Percentiles rank a stretch among this genome's conserved stretches.
Evolutionary conservation across 2,888 invertebrate genomes (phyloP).

Genomic region (Dicyrtomina minuta): DNA sequence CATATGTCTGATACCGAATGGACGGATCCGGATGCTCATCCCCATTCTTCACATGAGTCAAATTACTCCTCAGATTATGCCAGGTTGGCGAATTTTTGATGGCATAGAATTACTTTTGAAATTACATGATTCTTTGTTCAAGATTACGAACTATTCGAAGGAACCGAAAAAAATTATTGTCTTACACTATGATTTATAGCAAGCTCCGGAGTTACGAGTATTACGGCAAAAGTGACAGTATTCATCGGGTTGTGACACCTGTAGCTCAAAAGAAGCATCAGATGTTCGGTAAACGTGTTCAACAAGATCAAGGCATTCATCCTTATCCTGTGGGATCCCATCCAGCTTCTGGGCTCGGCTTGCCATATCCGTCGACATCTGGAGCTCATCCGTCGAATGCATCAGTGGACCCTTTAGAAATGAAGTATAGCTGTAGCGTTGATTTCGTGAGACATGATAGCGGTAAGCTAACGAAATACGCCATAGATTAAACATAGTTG

Average conservation of each 20-base stretch:
- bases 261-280: conserved; percentile 89
- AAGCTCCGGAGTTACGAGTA: conserved; percentile 53
- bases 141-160: background rate
- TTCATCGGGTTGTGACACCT: conserved; percentile 60
- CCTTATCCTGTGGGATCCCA: conserved; percentile 44
- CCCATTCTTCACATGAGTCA: conserved; percentile 64
- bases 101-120: no score
- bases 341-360: conserved; percentile 35
- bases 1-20: conserved; percentile 86
- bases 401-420: conserved; percentile 62
- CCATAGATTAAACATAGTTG: background rate
- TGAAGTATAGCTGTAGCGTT: conserved; percentile 70
- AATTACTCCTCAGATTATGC: conserved; percentile 70
- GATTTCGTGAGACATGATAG: conserved; percentile 61
- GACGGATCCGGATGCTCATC: conserved; percentile 84
- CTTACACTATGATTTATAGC: conserved; percentile 26
- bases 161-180: background rate
- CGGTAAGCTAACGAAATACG: conserved; percentile 22
- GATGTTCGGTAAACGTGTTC: conserved; percentile 85
- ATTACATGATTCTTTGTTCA: background rate
- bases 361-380: conserved; percentile 52
- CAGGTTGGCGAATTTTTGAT: conserved; percentile 43
- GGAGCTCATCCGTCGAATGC: conserved; percentile 56
- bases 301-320: conserved; percentile 63
- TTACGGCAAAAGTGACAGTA: conserved; percentile 53